Conservation (phyloP, 1,140 invertebrate species). For the Cydia amplana region DNA sequence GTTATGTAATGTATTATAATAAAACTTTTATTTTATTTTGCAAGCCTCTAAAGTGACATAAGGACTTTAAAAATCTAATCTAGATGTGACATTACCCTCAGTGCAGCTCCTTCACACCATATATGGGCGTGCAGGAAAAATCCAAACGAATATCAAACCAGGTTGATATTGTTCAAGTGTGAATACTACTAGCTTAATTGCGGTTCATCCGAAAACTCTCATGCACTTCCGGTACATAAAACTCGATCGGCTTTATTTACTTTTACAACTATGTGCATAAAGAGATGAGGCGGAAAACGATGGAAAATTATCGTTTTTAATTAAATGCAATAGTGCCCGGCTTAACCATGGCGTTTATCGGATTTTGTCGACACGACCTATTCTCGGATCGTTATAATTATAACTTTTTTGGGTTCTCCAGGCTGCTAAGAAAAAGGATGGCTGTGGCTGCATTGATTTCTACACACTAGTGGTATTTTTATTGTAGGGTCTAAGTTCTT, state of each 20-base stretch:
- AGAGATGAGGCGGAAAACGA: slow-evolving; percentile 70
- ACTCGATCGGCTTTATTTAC: slow-evolving; percentile 63
- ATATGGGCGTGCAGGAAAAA: too few relatives aligned
- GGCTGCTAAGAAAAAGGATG: too few relatives aligned
- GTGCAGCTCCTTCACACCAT: too few relatives aligned
- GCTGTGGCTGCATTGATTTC: too few relatives aligned
- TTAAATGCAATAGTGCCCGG: slow-evolving; percentile 51
- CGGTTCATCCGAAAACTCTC: slow-evolving; percentile 49
- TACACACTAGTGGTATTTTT: too few relatives aligned
- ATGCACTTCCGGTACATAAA: slow-evolving; percentile 58
- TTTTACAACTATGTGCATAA: slow-evolving; percentile 47
- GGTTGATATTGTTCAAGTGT: background rate
- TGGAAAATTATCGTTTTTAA: slow-evolving; percentile 69
- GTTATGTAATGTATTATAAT: too few relatives aligned
- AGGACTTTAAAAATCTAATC: too few relatives aligned
- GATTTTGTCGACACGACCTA: background rate
- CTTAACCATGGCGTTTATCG: slow-evolving; percentile 15
- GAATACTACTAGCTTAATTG: slow-evolving; percentile 43
- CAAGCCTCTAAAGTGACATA: too few relatives aligned
- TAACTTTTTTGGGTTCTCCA: background rate
- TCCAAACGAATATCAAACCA: too few relatives aligned
- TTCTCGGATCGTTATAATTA: background rate
- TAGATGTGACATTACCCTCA: too few relatives aligned
- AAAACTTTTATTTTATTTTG: too few relatives aligned
- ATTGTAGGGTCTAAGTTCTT: too few relatives aligned